Base-by-base conservation (phyloP, 2,888 invertebrate species). In the Cyclophora albipunctata region DNA sequence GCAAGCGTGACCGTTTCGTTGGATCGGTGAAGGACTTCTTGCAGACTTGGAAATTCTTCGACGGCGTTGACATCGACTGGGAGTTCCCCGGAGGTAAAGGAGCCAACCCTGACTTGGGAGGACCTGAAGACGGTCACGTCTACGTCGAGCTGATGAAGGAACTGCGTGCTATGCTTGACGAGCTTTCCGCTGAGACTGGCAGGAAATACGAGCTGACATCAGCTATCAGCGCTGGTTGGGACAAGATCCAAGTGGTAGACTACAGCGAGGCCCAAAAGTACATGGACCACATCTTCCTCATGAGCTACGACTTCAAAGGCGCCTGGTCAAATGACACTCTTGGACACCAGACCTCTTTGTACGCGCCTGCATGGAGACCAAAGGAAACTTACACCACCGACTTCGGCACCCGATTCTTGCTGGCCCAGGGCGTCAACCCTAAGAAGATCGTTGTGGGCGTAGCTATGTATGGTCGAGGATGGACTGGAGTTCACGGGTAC, bases 41-140 rank as follows among this genome's bases (percentile, higher is more conserved):
- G 0, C 72, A 78, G 53, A 88, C 88, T 2, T 88, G 88, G 88
- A 88, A 88, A 56, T 88, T 88, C 78, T 88, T 87, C 47, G 88
- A 88, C 45, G 88, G 88, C 34, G 86, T 88, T 3, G 88, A 88
- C 44, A 88, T 88, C 50, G 88, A 88, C 57, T 88, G 88, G 88
- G 88, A 88, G 56, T 88, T 88, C 79, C 88, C 88, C 64, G 88
- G 88, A 45, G 88, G 88, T 53, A 87, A 88, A 51, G 88, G 88
- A 7, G 88, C 88, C 3, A 88, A 87, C 60, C 87, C 87, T 40
- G 67, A 81, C 46, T 75, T 88, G 5, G 88, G 88, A 6, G 71
- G 81, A 6, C 86, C 87, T 40, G 74, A 84, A 44, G 88, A 88
- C 41, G 88, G 88, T 20, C 75, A 79, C 7, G 60, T 78, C 2